Evolutionary conservation across 2,797 vertebrate species (phyloP), one percentile per base, ranked within the genome.

Genomic region (Cuniculus paca): DNA sequence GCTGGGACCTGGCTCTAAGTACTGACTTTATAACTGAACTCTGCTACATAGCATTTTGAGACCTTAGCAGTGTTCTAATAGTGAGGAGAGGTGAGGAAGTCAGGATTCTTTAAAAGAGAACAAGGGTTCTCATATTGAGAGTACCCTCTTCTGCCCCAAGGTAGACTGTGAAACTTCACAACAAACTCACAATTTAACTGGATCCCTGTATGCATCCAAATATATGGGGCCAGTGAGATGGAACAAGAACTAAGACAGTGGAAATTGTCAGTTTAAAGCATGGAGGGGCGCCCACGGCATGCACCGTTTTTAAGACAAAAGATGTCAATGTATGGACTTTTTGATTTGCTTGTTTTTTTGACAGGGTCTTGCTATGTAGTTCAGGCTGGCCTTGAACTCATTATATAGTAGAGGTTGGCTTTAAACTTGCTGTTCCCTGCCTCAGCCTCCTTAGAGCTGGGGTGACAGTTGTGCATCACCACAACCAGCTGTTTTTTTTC

Each of bases 1-100:
- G 28, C 61, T 63, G 61, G 61, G 26, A 63, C 31, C 31, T 61
- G 60, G 26, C 60, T 61, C 26, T 61, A 61, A 28, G 60, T 34
- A 52, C 60, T 90, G 26, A 52, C 60, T 90, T 90, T 78, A 12
- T 87, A 86, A 91, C 39, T 52, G 54, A 81, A 56, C 52, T 92
- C 45, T 81, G 82, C 42, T 54, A 65, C 42, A 65, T 26, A 20
- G 28, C 17, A 70, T 56, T 60, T 24, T 52, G 58, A 20, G 28
- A 84, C 19, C 45, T 63, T 36, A 90, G 31, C 22, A 58, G 31
- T n/a, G 5, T 54, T 61, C 26, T 84, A 75, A 50, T 28, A 19
- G 54, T 56, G 54, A 56, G 54, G 54, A 19, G 54, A 56, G 24
- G 10, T 56, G 45, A 91, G 20, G 24, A 75, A 52, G 26, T 14